Base-by-base conservation (phyloP, 1,140 invertebrate species). In the Neodiprion lecontei region DNA sequence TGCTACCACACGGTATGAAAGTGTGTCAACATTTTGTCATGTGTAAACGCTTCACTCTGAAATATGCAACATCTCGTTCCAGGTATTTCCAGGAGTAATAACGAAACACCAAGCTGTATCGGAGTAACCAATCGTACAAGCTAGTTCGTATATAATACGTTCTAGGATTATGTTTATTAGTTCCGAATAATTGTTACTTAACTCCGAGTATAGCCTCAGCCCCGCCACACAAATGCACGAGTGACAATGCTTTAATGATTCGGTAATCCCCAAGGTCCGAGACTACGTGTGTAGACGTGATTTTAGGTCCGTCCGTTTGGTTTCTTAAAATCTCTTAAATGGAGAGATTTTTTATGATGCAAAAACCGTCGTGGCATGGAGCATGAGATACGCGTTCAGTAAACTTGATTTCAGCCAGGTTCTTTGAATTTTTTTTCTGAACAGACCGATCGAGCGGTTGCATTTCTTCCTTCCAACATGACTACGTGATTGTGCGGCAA, bases 181-280 rank as follows among this genome's bases (percentile, higher is more conserved):
- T 69, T 69, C 67, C 23, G 67, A 69, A 69, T 69, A 69, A 28
- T 69, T 23, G 67, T 69, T 69, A 17, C 67, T 47, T 69, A 47
- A 68, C 50, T 11, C 61, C 67, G 68, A 11, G 68, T 74, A 40
- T 40, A 82, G 73, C 81, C 79, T 82, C 80, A 83, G 83, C 79
- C 80, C 80, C 80, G 76, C 79, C 79, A 73, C 74, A 61, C 53
- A 12, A 61, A 61, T 17, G 53, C n/a, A 61, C 5, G 28, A 40
- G 53, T 61, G 76, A 78, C 74, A 73, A 68, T 74, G 69, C 79
- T 76, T 74, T 74, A 73, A 68, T 74, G 69, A 78, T 76, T 74
- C 48, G 82, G 83, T 75, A 82, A 80, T 85, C 75, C 77, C 80
- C 79, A 83, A 85, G 83, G 83, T 65, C 79, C 67, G 70, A 17